These are phyloP conservation scores for Etheostoma perlongum DNA, from an alignment of 2,797 vertebrate species.

Conservation along the genomic window DNA sequence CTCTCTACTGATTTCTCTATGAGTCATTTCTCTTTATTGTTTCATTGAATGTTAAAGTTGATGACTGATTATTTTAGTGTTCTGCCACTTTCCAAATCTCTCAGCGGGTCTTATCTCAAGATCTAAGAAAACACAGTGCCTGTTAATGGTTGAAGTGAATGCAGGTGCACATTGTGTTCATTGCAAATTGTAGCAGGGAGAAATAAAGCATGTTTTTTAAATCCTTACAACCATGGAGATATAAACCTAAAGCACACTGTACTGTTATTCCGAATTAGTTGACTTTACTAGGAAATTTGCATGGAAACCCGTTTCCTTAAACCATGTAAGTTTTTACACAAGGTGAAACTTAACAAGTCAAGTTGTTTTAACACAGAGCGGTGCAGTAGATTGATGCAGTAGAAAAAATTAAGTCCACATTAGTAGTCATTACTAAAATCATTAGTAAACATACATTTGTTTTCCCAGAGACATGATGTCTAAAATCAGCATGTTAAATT, in stretches of 20 bases:
- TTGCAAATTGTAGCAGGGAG: slow-evolving; percentile 27
- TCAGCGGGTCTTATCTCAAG: slow-evolving; percentile 68
- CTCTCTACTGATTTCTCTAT: slow-evolving; percentile 62
- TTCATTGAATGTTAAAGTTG: slow-evolving; percentile 71
- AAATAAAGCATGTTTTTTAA: slow-evolving; percentile 44
- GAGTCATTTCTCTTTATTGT: slow-evolving; percentile 67
- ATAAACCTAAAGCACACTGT: slow-evolving; percentile 8
- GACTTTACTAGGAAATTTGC: no score
- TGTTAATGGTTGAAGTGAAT: slow-evolving; percentile 64
- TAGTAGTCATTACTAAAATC: no score
- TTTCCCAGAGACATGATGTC: no score
- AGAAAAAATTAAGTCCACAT: no score
- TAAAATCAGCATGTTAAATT: no score
- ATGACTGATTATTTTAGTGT: slow-evolving; percentile 72
- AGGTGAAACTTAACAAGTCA: no score
- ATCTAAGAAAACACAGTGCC: slow-evolving; percentile 44
- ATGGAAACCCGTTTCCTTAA: no score
- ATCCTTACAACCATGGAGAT: slow-evolving; percentile 48
- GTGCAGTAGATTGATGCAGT: no score
- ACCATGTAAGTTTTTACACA: no score
- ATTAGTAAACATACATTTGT: no score
- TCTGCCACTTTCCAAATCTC: slow-evolving; percentile 72
- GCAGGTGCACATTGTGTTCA: slow-evolving; percentile 60
- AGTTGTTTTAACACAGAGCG: no score
- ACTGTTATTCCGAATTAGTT: no score